Evolutionary conservation across 2,888 invertebrate genomes (phyloP), one percentile per base, ranked within the genome.

Genomic region (Desoria tigrina): DNA sequence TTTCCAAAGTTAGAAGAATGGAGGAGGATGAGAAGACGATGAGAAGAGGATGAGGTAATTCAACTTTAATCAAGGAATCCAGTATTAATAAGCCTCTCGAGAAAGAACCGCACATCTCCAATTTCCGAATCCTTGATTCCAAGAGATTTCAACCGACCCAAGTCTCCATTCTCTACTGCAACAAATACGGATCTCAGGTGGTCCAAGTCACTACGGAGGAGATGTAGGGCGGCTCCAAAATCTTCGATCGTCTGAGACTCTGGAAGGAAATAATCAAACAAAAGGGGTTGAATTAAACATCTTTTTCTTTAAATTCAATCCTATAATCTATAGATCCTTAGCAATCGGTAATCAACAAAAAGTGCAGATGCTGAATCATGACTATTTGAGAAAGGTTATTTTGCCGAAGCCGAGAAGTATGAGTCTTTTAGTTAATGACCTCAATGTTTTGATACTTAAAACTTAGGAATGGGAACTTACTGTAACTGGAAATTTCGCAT

Each of bases 211-310:
- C 92, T 89, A 74, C 93, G 85, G 89, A 87, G 89, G 80, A 92
- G 82, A 78, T 91, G 90, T 51, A 92, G 82, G 21, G 90, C 90
- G n/a, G 90, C 90, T 42, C 91, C 92, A 79, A 94, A 94, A 81
- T 94, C 94, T 81, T 94, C 94, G 79, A 94, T 92, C 32, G 94
- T 94, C 82, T 94, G 94, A 24, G 94, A 94, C 84, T 94, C 94
- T 90, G 86, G 9, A 26, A 60, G 16, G 9, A 45, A 45, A 45
- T n/a, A 32, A 32, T 7, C 32, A 32, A 32, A 32, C 32, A 32
- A 32, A 11, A 32, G 32, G 11, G 4, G 6, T 7, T 7, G 4
- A 7, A 32, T 32, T 7, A 32, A 32, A 7, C 6, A 32, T 11
- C 32, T 32, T 32, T 32, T 32, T 11, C 32, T 32, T 32, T 11